Evolutionary conservation across 2,888 invertebrate genomes (phyloP).

Genomic region (Drosophila pseudotakahashii): DNA sequence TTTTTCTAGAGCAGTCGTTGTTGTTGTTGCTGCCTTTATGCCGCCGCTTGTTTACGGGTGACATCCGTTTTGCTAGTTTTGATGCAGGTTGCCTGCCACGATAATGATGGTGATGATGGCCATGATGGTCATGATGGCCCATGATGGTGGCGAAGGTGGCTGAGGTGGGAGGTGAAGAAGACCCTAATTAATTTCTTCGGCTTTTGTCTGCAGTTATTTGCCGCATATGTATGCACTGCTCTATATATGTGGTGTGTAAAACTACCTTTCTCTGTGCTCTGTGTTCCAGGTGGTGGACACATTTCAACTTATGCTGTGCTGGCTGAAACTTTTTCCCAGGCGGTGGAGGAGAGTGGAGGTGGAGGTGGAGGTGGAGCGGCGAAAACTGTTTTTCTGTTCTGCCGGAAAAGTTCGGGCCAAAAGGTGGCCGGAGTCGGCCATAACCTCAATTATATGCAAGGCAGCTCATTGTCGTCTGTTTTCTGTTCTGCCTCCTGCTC

Average conservation of each 20-base stretch:
- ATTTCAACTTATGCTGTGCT: constrained; percentile 43
- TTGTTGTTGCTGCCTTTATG: constrained; percentile 10
- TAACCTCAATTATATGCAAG: constrained; percentile 66
- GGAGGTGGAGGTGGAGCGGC: neutral
- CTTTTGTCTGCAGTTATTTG: constrained; percentile 43
- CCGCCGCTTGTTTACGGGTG: constrained; percentile 41
- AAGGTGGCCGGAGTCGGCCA: constrained; percentile 41
- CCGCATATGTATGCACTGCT: constrained; percentile 29
- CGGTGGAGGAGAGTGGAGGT: no score
- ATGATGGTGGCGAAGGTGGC: no score
- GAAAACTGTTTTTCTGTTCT: constrained; percentile 15
- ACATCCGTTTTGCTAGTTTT: constrained; percentile 37
- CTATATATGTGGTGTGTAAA: no score
- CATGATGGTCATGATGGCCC: neutral
- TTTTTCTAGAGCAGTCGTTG: neutral
- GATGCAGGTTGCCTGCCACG: constrained; percentile 36
- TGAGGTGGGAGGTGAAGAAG: neutral
- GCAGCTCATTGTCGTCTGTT: constrained; percentile 51
- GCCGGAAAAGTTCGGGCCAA: constrained; percentile 27
- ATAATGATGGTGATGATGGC: constrained; percentile 36
- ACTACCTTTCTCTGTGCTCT: constrained; percentile 5
- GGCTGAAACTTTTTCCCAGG: constrained; percentile 27
- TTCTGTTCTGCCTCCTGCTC: neutral
- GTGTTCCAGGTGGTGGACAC: constrained; percentile 32
- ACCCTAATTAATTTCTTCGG: constrained; percentile 69